Conservation (phyloP, 2,888 invertebrate genomes). For the Agrotis puta region DNA sequence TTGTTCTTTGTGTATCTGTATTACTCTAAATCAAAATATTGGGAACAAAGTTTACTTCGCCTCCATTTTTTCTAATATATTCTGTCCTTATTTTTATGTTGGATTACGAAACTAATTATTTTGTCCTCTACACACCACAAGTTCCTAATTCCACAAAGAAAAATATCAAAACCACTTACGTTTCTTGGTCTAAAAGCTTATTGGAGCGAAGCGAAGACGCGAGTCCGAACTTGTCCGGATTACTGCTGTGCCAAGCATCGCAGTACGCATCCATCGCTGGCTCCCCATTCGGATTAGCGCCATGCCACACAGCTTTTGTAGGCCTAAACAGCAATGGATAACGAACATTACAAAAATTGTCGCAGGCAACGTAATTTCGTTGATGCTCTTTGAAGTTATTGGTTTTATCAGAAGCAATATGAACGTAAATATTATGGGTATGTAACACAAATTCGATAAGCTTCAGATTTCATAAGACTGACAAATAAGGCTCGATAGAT, state of each 20-base stretch:
- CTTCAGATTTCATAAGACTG: slow-evolving; percentile 31
- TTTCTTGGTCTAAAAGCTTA: slow-evolving; percentile 95
- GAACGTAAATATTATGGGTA: slow-evolving; percentile 47
- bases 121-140: neutral
- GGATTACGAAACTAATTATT: neutral
- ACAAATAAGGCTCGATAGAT: slow-evolving; percentile 30
- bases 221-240: slow-evolving; percentile 94
- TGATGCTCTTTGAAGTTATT: slow-evolving; percentile 51
- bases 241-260: slow-evolving; percentile 97
- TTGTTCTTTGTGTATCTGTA: too few species aligned
- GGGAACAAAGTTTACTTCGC: too few species aligned
- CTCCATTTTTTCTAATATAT: too few species aligned
- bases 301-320: slow-evolving; percentile 98
- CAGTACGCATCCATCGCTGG: slow-evolving; percentile 97
- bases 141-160: slow-evolving; percentile 17
- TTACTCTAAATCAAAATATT: too few species aligned
- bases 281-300: slow-evolving; percentile 96
- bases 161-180: slow-evolving; percentile 78
- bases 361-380: slow-evolving; percentile 30
- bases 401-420: slow-evolving; percentile 61
- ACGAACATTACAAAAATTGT: slow-evolving; percentile 34
- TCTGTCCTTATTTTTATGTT: too few species aligned
- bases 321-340: slow-evolving; percentile 92
- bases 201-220: slow-evolving; percentile 95
- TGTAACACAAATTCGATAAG: slow-evolving; percentile 44